These are phyloP conservation scores for Porites cylindrica DNA, from an alignment of 92 coral and sea anemone genomes.

Conservation along the genomic window DNA sequence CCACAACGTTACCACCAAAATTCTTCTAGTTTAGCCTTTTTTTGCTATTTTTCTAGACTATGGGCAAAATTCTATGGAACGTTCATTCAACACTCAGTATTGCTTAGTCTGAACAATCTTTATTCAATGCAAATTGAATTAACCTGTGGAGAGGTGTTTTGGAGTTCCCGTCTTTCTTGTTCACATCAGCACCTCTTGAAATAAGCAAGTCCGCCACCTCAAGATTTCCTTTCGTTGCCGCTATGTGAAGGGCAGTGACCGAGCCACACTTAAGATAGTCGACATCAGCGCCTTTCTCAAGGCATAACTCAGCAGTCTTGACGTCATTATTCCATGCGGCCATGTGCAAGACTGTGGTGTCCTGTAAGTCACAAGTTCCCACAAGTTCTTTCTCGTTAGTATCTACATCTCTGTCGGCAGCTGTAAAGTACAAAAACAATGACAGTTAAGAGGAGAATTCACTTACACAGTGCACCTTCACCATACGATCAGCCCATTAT, in stretches of 20 bases:
- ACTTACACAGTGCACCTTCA: no score
- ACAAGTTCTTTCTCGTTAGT: constrained; percentile 19
- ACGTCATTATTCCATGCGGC: constrained; percentile 61
- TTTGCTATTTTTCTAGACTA: neutral
- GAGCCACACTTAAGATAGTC: constrained; percentile 37
- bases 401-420: constrained; percentile 29
- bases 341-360: constrained; percentile 65
- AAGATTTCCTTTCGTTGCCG: constrained; percentile 67
- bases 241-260: constrained; percentile 69
- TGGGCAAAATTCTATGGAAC: no score
- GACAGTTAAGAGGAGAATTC: neutral
- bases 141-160: constrained; percentile 79
- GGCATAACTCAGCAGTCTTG: constrained; percentile 48
- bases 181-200: constrained; percentile 60
- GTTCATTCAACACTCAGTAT: no score
- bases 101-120: no score
- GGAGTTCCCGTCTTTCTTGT: constrained; percentile 61
- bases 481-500: no score
- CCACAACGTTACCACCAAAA: no score
- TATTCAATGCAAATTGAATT: neutral
- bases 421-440: neutral
- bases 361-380: constrained; percentile 52
- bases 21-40: no score
- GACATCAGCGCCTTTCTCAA: constrained; percentile 68
- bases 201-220: constrained; percentile 62